These are phyloP conservation scores for Agrotis puta DNA, from an alignment of 2,888 invertebrate species.

Conservation along the genomic window DNA sequence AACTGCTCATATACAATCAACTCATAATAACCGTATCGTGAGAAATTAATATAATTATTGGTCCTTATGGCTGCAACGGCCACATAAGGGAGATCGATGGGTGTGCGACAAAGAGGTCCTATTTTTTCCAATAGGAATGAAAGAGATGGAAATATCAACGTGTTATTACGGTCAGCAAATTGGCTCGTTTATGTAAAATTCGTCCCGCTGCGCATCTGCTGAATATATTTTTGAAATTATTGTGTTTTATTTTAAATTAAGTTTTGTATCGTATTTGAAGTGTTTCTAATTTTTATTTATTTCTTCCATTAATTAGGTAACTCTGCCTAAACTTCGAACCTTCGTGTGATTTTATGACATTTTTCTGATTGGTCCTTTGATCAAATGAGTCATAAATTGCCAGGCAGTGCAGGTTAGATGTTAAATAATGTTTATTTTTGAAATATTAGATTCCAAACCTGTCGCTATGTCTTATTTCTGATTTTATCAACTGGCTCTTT, in stretches of 20 bases:
- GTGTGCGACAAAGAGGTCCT: slow-evolving; percentile 67
- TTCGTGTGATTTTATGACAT: no score
- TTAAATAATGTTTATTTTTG: background rate
- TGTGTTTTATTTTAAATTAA: slow-evolving; percentile 42
- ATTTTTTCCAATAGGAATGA: slow-evolving; percentile 46
- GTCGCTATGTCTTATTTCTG: no score
- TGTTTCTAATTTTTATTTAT: background rate
- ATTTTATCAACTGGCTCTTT: no score
- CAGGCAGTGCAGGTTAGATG: background rate
- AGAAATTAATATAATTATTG: slow-evolving; percentile 85
- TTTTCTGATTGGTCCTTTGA: background rate
- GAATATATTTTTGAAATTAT: slow-evolving; percentile 51
- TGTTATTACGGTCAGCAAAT: slow-evolving; percentile 83
- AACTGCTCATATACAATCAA: slow-evolving; percentile 73
- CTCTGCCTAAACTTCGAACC: no score
- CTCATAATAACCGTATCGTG: slow-evolving; percentile 80
- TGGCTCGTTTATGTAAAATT: slow-evolving; percentile 84
- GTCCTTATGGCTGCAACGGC: slow-evolving; percentile 74
- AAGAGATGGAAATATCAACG: slow-evolving; percentile 44
- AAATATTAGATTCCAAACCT: background rate
- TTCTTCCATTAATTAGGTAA: no score
- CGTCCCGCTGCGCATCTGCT: slow-evolving; percentile 64
- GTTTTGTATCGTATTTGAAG: slow-evolving; percentile 33
- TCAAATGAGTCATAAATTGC: background rate
- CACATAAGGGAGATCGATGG: slow-evolving; percentile 64